These are phyloP conservation scores for Orthosia gracilis DNA, from an alignment of 2,888 invertebrate species.

Conservation along the genomic window DNA sequence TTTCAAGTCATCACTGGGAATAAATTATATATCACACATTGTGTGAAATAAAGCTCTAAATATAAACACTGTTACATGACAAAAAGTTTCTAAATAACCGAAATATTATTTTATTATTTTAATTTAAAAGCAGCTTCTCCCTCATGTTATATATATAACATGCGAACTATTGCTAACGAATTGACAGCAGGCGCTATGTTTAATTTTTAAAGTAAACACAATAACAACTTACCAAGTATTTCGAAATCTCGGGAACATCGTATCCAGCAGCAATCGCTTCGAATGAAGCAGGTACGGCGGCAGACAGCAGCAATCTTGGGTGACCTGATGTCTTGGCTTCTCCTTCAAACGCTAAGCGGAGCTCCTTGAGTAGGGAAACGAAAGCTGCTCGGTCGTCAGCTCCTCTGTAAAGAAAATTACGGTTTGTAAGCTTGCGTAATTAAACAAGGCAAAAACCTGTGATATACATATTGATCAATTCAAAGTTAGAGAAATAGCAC, in stretches of 20 bases:
- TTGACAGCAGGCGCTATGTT: background rate
- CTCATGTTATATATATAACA: background rate
- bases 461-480: no score
- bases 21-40: no score
- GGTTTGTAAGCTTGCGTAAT: background rate
- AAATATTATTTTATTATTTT: no score
- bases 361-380: slow-evolving; percentile 95
- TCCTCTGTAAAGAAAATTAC: slow-evolving; percentile 90
- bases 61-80: background rate
- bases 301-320: slow-evolving; percentile 95
- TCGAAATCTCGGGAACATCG: slow-evolving; percentile 98
- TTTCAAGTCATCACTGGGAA: background rate
- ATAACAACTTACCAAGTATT: slow-evolving; percentile 92
- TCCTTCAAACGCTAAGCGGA: slow-evolving; percentile 97
- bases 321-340: slow-evolving; percentile 97
- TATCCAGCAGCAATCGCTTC: slow-evolving; percentile 98
- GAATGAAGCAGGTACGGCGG: slow-evolving; percentile 98
- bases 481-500: no score
- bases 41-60: no score
- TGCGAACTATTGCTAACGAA: background rate
- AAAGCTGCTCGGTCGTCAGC: slow-evolving; percentile 96
- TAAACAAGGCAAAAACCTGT: background rate
- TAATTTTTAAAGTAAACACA: background rate
- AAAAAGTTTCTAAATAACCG: background rate
- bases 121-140: background rate